phyloP scores from a whole-genome alignment of 1,140 invertebrate species.

The Pemphigus obesinymphae region DNA sequence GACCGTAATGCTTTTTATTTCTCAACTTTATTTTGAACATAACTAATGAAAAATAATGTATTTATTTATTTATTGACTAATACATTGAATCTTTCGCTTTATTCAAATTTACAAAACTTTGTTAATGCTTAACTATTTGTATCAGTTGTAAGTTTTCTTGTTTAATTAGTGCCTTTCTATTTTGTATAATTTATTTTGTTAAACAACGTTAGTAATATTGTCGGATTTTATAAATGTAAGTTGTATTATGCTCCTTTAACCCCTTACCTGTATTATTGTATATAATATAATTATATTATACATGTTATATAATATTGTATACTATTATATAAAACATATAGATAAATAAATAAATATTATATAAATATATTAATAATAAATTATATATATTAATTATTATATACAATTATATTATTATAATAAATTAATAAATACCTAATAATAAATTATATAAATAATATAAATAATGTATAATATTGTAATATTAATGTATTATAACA shows the following conservation, averaged over 20 bases:
- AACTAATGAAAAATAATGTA: background rate
- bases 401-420: too few species aligned
- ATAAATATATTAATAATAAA: too few species aligned
- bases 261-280: background rate
- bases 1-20: constrained; percentile 2
- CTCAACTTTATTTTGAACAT: background rate
- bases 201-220: background rate
- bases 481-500: too few species aligned
- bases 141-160: background rate
- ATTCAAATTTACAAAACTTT: background rate
- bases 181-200: background rate
- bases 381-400: too few species aligned
- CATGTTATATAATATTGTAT: background rate
- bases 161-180: background rate
- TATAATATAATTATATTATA: background rate
- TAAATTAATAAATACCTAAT: too few species aligned
- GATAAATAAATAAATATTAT: too few species aligned
- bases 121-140: background rate
- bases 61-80: background rate
- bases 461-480: too few species aligned
- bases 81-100: background rate
- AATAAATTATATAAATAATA: too few species aligned
- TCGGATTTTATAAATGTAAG: background rate
- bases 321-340: too few species aligned
- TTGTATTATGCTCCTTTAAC: background rate